Conservation (phyloP, 2,113 vertebrate species). For the Vicugna pacos region DNA sequence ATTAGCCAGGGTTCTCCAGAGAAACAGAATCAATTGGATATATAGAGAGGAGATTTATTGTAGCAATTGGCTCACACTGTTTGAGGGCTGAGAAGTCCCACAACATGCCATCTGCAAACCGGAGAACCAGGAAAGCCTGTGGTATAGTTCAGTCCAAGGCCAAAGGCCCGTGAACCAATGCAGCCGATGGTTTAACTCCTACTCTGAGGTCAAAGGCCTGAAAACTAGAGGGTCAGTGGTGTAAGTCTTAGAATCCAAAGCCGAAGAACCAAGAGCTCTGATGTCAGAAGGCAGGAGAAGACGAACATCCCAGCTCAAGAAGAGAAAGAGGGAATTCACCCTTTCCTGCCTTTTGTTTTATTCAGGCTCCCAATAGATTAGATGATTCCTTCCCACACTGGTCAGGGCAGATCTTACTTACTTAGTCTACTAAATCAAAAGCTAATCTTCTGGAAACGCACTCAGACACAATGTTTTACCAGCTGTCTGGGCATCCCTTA, state of each 20-base stretch:
- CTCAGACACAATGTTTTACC: background rate
- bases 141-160: background rate
- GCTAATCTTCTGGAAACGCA: background rate
- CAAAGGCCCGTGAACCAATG: background rate
- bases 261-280: too few species aligned
- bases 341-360: background rate
- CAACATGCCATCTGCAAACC: background rate
- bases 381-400: background rate
- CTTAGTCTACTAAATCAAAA: background rate
- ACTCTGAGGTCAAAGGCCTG: background rate
- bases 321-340: background rate
- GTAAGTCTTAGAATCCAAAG: background rate
- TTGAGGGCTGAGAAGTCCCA: background rate
- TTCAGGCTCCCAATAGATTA: fast-evolving
- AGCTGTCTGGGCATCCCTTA: background rate
- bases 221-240: too few species aligned
- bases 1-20: background rate
- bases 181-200: background rate
- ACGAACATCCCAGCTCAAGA: background rate
- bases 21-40: background rate
- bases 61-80: background rate
- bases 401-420: background rate
- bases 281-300: background rate
- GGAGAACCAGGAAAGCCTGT: background rate
- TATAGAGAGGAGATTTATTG: background rate